Conservation (phyloP, 2,888 invertebrate species). For the Sericinus montela region DNA sequence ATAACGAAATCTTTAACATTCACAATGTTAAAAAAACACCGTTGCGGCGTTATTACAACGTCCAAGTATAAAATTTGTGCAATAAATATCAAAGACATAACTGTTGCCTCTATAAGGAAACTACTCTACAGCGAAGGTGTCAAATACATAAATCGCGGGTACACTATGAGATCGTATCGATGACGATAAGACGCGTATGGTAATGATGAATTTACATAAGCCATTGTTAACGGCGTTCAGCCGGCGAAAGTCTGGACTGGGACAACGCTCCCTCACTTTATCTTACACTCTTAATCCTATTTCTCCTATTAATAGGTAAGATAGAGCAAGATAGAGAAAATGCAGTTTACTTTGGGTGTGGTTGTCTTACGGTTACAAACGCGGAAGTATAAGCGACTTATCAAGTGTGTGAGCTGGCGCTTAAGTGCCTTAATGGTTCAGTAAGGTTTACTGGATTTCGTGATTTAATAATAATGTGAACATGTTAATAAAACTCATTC, state of each 20-base stretch:
- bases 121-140: constrained; percentile 8
- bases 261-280: constrained; percentile 18
- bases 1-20: too few species aligned
- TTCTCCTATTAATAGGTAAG: constrained; percentile 6
- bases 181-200: constrained; percentile 24
- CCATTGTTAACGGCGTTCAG: constrained; percentile 35
- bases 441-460: too few species aligned
- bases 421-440: too few species aligned
- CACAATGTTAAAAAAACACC: too few species aligned
- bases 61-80: too few species aligned
- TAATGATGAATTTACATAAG: constrained; percentile 38
- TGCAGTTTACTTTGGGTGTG: background rate
- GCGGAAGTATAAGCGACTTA: background rate
- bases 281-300: constrained; percentile 9
- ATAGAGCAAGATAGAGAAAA: constrained; percentile 9
- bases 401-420: background rate
- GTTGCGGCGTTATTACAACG: too few species aligned
- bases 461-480: too few species aligned
- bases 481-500: too few species aligned
- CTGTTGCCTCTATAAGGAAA: background rate
- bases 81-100: background rate
- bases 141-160: constrained; percentile 14
- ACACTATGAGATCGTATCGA: constrained; percentile 16
- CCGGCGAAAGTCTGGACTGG: constrained; percentile 37
- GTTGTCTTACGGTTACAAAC: background rate